Conservation (phyloP, 2,113 vertebrate genomes). For the Cettia cetti region DNA sequence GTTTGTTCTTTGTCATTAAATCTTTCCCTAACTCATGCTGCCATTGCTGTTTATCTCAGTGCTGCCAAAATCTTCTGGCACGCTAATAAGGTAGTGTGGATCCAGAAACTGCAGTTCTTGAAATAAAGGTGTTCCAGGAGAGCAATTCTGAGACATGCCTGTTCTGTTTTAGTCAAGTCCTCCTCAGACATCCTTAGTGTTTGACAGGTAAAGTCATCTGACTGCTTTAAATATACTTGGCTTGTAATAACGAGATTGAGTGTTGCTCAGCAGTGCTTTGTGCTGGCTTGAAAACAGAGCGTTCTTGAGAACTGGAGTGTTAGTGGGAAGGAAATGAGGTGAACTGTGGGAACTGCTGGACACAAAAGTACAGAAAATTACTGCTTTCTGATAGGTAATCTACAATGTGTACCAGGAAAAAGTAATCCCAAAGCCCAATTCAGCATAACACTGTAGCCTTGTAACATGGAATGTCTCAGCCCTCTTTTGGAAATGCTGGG, state of each 20-base stretch:
- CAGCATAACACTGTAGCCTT: not conserved
- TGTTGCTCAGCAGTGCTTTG: not conserved
- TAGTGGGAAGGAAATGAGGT: not conserved
- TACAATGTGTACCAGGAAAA: not conserved
- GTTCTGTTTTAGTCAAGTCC: not conserved
- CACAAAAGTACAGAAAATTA: not conserved
- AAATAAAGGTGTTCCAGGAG: not conserved
- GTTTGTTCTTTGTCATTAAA: not conserved
- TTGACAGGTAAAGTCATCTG: not conserved
- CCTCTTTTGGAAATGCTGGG: not conserved
- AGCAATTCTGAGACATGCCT: not conserved
- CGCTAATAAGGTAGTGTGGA: accelerated
- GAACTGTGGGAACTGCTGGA: not conserved
- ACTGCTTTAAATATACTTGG: not conserved
- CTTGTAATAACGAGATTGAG: not conserved
- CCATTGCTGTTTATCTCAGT: not conserved
- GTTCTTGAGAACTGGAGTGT: not conserved
- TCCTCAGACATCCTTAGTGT: not conserved
- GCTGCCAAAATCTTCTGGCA: slow-evolving; percentile 20
- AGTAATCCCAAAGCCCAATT: not conserved
- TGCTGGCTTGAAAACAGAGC: not conserved
- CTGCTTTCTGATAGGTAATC: not conserved
- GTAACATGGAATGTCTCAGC: not conserved
- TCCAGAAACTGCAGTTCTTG: not conserved
- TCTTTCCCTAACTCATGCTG: not conserved